A percentile compares a stretch with the other conserved stretches of the same genome.
Evolutionary conservation across 2,888 invertebrate species (phyloP).

Genomic region (Chelonus formosanus): DNA sequence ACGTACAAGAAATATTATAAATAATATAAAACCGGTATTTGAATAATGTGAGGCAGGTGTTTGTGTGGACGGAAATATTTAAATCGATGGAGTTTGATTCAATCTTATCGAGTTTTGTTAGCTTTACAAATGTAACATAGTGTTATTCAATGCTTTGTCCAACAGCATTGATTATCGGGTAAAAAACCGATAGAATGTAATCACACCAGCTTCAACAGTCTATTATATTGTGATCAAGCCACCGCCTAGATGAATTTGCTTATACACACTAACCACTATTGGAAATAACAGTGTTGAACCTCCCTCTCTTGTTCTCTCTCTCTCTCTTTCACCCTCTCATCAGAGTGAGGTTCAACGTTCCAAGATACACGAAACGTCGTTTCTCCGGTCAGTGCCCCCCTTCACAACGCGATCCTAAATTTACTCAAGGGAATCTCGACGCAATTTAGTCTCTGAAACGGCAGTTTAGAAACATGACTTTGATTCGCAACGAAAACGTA

Average conservation of each 20-base stretch:
- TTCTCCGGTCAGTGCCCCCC: slow-evolving; percentile 22
- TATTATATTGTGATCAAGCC: background rate
- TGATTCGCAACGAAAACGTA: background rate
- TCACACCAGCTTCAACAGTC: background rate
- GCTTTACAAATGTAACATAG: background rate
- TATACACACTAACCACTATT: background rate
- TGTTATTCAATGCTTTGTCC: background rate
- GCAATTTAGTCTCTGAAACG: slow-evolving; percentile 8
- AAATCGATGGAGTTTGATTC: background rate
- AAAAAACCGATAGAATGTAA: slow-evolving; percentile 6
- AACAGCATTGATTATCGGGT: slow-evolving; percentile 7
- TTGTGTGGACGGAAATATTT: background rate
- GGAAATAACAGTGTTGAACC: background rate
- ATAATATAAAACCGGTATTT: too few relatives aligned
- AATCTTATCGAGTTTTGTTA: background rate
- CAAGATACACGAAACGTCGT: slow-evolving; percentile 11
- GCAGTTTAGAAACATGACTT: too few relatives aligned
- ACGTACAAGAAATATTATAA: too few relatives aligned
- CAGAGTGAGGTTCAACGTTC: slow-evolving; percentile 13
- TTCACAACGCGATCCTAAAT: slow-evolving; percentile 20
- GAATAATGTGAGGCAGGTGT: too few relatives aligned
- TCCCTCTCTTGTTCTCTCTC: background rate
- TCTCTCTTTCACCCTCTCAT: slow-evolving; percentile 1
- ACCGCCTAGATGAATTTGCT: slow-evolving; percentile 6
- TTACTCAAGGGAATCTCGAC: slow-evolving; percentile 5